Evolutionary conservation across 2,888 invertebrate genomes (phyloP), one percentile per base, ranked within the genome.

Genomic region (Oeneis ivallda): DNA sequence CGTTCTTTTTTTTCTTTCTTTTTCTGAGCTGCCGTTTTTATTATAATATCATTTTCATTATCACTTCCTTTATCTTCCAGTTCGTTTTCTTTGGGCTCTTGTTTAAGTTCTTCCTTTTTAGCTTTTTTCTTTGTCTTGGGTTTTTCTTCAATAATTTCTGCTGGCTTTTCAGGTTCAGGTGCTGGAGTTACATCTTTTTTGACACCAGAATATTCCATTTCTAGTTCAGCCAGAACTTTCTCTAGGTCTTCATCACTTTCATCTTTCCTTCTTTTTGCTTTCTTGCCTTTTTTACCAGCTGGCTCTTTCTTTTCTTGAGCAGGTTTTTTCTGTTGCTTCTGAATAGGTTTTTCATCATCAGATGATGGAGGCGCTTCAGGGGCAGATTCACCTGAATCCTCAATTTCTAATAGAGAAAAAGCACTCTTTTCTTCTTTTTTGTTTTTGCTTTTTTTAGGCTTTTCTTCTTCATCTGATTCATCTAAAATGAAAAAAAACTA

Each of bases 1-100:
- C 96, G 93, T 84, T 97, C 96, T 76, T 96, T 97, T 77, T 97
- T 97, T 75, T 97, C 97, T 77, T 97, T 97, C 79, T 96, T 97
- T 87, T 97, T 97, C 79, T 97, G 96, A 1, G 97, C 96, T 5
- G 96, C 96, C 13, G 96, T 94, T 87, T 97, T 96, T 13, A 96
- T 93, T 0, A 95, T 94, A 17, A 90, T 84, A 69, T 93, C 94
- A 72, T 93, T 92, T 68, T 92, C 93, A 72, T 93, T 93, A 50
- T 92, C 93, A 75, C 91, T 89, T 2, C 85, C 92, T 65, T 86
- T 92, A 49, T 87, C 90, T 37, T 87, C 88, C 7, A 70, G 72
- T 65, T 84, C 85, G 66, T 80, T 79, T 54, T 82, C 83, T 43
- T 62, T 67, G 61, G 64, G 54, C 58, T 81, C 76, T 70, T 83